These are phyloP conservation scores for Apocrypta bakeri DNA, from an alignment of 1,140 invertebrate genomes.

Conservation along the genomic window DNA sequence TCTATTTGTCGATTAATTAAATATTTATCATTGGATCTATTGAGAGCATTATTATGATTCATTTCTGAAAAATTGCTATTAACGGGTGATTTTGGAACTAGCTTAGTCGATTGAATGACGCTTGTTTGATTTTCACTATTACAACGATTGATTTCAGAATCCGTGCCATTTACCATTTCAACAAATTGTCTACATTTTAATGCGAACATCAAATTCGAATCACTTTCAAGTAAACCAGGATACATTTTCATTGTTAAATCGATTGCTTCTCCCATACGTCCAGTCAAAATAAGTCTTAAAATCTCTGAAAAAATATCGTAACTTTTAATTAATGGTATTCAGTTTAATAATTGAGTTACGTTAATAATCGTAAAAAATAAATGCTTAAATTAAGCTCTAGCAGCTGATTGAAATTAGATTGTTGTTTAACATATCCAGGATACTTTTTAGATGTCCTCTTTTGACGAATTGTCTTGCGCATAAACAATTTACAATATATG, in stretches of 20 bases:
- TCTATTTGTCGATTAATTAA: conserved; percentile 71
- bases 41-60: conserved; percentile 65
- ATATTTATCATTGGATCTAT: conserved; percentile 66
- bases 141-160: conserved; percentile 79
- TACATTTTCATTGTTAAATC: conserved; percentile 91
- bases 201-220: conserved; percentile 93
- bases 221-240: conserved; percentile 91
- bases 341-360: background rate
- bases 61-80: conserved; percentile 25
- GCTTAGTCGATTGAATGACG: conserved; percentile 84
- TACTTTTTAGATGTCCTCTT: too few species aligned
- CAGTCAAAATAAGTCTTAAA: conserved; percentile 92
- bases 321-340: background rate
- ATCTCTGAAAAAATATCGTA: conserved; percentile 82
- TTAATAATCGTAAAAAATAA: too few species aligned
- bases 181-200: conserved; percentile 98
- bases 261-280: conserved; percentile 96
- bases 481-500: too few species aligned
- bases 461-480: too few species aligned
- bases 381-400: too few species aligned
- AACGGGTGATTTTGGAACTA: conserved; percentile 49
- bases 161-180: conserved; percentile 92
- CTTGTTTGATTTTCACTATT: conserved; percentile 79
- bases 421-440: too few species aligned
- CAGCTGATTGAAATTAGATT: too few species aligned